A percentile compares a stretch with the other conserved stretches of the same genome.
These are phyloP conservation scores for Chaetura pelagica DNA, from an alignment of 2,113 vertebrate species.

Conservation along the genomic window DNA sequence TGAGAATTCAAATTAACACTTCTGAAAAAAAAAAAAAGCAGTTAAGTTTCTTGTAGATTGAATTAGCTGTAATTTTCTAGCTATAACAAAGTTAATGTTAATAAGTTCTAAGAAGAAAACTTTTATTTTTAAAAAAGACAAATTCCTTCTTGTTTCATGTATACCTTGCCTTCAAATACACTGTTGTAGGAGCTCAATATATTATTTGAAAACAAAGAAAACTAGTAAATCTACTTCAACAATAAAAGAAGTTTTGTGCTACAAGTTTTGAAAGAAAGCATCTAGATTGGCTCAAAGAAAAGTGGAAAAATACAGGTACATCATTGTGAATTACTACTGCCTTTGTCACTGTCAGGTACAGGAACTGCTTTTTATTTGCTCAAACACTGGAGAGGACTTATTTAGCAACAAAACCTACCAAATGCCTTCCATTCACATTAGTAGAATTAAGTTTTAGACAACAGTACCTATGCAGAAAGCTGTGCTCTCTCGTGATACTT, in stretches of 20 bases:
- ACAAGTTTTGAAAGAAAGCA: not conserved
- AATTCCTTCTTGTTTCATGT: not conserved
- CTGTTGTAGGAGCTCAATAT: not conserved
- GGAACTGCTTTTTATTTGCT: not conserved
- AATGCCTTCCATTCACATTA: not conserved
- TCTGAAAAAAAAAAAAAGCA: not conserved
- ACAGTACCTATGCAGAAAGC: not conserved
- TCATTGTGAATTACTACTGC: not conserved
- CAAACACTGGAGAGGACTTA: not conserved
- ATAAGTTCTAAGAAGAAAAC: not conserved
- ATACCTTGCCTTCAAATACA: not conserved
- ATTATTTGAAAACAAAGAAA: not conserved
- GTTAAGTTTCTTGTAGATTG: not conserved
- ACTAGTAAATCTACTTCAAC: not conserved
- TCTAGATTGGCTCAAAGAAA: not conserved
- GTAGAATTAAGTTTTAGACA: not conserved
- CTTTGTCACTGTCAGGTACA: not conserved
- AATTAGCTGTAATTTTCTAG: not conserved
- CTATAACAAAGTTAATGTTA: not conserved
- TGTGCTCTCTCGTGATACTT: not conserved
- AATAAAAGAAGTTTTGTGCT: not conserved
- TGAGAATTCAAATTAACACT: not conserved
- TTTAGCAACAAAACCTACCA: not conserved
- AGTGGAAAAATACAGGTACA: not conserved
- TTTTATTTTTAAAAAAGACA: not conserved